A percentile compares a stretch with the other conserved stretches of the same genome.
Conservation (phyloP, 2,888 invertebrate genomes). For the Phaonia tiefii region DNA sequence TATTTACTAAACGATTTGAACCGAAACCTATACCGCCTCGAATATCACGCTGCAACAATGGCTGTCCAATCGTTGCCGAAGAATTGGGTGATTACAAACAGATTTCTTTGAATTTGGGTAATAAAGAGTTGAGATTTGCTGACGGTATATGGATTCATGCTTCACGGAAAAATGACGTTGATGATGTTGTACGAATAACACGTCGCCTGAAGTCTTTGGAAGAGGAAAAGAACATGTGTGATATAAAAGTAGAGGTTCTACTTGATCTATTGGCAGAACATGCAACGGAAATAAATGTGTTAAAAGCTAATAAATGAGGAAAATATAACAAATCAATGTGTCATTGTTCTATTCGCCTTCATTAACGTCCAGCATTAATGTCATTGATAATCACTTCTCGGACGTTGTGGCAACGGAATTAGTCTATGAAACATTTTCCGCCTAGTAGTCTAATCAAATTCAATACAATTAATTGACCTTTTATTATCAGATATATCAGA, state of each 20-base stretch:
- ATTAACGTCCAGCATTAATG: too few relatives aligned
- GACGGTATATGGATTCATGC: slow-evolving; percentile 79
- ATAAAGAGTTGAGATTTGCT: slow-evolving; percentile 78
- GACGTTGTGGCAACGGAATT: too few relatives aligned
- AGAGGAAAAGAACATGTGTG: slow-evolving; percentile 78
- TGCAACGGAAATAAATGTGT: slow-evolving; percentile 74
- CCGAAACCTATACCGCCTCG: slow-evolving; percentile 77
- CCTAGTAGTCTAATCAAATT: too few relatives aligned
- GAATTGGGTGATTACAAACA: slow-evolving; percentile 78
- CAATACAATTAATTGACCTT: too few relatives aligned
- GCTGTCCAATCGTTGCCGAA: slow-evolving; percentile 75
- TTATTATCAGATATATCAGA: too few relatives aligned
- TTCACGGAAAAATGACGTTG: slow-evolving; percentile 73
- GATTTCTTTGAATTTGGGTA: slow-evolving; percentile 76
- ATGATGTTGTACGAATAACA: slow-evolving; percentile 75
- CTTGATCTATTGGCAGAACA: slow-evolving; percentile 79
- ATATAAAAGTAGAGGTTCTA: slow-evolving; percentile 79
- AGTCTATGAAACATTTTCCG: too few relatives aligned
- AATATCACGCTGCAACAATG: slow-evolving; percentile 75
- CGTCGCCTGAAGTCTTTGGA: slow-evolving; percentile 76
- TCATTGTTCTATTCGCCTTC: too few relatives aligned
- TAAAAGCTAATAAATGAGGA: slow-evolving; percentile 71
- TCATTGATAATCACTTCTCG: too few relatives aligned
- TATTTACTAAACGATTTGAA: slow-evolving; percentile 79
- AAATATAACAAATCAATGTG: background rate